A percentile compares a stretch with the other conserved stretches of the same genome.
These are phyloP conservation scores for Nipponacmea schrenckii DNA, from an alignment of 2,888 invertebrate species.

Conservation along the genomic window DNA sequence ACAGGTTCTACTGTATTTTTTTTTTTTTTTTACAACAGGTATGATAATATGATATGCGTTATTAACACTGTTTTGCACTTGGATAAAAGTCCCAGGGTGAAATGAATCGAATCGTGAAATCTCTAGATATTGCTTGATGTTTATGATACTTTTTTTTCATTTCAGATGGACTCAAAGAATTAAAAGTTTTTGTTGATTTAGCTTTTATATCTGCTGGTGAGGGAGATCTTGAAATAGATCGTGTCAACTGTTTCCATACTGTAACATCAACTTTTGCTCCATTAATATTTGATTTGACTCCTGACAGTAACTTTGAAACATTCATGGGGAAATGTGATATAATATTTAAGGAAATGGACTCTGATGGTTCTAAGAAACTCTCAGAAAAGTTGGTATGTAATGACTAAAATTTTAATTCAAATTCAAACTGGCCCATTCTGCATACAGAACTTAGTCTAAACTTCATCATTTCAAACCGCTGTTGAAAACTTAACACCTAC, in stretches of 20 bases:
- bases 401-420: not conserved
- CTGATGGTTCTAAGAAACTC: conserved; percentile 41
- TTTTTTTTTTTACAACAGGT: no score
- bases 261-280: conserved; percentile 62
- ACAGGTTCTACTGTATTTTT: no score
- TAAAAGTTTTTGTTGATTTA: conserved; percentile 56
- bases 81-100: no score
- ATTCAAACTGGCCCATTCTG: no score
- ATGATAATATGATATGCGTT: no score
- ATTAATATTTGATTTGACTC: conserved; percentile 57
- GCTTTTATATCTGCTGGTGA: conserved; percentile 58
- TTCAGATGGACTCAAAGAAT: conserved; percentile 45
- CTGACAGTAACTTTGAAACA: conserved; percentile 36
- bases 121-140: no score
- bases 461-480: no score
- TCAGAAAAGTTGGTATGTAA: conserved; percentile 56
- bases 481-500: no score
- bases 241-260: conserved; percentile 57
- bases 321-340: conserved; percentile 48
- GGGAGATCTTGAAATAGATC: conserved; percentile 50
- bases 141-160: not conserved
- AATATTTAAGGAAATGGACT: conserved; percentile 52
- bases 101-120: no score
- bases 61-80: no score
- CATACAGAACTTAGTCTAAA: no score